Conservation (phyloP, 1,140 invertebrate species). For the Brachionus manjavacas region DNA sequence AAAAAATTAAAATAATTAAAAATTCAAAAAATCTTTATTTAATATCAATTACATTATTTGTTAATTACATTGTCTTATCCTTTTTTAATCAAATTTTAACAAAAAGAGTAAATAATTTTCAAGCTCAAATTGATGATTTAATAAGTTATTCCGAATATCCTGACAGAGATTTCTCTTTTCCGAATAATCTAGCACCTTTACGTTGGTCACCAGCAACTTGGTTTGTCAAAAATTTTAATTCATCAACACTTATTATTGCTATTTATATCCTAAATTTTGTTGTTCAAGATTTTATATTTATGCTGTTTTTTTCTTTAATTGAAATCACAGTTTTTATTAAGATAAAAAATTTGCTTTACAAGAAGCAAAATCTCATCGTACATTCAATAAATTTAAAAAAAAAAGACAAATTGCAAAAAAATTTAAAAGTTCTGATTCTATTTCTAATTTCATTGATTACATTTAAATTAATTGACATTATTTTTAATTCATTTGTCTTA, state of each 20-base stretch:
- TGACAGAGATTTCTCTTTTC: background rate
- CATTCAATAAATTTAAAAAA: background rate
- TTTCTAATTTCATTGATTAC: background rate
- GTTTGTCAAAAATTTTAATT: background rate
- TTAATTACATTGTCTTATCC: background rate
- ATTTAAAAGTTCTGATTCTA: background rate
- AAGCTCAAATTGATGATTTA: background rate
- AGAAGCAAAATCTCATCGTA: background rate
- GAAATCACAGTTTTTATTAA: background rate
- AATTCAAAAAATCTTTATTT: background rate
- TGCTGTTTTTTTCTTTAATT: background rate
- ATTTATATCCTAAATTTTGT: background rate
- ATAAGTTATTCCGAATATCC: background rate
- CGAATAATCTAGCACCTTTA: background rate
- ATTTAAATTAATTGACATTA: background rate
- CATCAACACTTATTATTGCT: background rate
- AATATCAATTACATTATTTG: background rate
- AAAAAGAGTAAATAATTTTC: background rate
- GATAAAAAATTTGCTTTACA: background rate
- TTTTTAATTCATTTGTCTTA: background rate
- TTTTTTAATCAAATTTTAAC: slow-evolving; percentile 2
- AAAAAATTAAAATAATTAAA: background rate
- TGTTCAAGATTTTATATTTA: background rate
- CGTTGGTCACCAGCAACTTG: background rate
- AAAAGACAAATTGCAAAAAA: background rate